Conservation (phyloP, 2,888 invertebrate species). For the Thecocarcelia acutangulata region DNA sequence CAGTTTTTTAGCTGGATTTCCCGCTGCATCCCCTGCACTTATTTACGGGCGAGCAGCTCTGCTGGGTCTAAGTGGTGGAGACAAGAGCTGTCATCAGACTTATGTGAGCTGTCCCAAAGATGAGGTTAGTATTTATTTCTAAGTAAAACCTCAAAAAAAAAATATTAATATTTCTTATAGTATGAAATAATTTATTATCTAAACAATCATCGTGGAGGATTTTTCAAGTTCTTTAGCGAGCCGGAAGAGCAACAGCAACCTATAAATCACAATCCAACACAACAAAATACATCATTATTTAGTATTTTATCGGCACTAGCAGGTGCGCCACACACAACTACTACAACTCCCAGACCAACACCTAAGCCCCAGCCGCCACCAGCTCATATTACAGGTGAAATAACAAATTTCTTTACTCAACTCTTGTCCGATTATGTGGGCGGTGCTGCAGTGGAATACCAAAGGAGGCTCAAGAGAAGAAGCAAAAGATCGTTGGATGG, state of each 20-base stretch:
- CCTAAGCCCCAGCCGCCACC: constrained; percentile 71
- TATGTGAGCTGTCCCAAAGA: constrained; percentile 89
- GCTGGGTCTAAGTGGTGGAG: constrained; percentile 85
- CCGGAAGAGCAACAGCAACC: constrained; percentile 79
- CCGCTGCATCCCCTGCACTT: constrained; percentile 84
- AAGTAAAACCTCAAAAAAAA: constrained; percentile 1
- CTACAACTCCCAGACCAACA: constrained; percentile 71
- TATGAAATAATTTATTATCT: constrained; percentile 88
- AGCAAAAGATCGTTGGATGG: constrained; percentile 44
- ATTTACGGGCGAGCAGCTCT: constrained; percentile 89
- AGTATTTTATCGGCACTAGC: constrained; percentile 77
- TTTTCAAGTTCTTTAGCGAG: constrained; percentile 89
- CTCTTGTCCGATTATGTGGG: constrained; percentile 78
- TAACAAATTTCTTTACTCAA: constrained; percentile 79
- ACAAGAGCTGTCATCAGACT: constrained; percentile 81
- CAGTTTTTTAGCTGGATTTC: constrained; percentile 79
- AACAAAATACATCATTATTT: constrained; percentile 72
- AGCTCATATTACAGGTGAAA: constrained; percentile 75
- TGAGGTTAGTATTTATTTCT: constrained; percentile 74
- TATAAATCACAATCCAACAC: constrained; percentile 51
- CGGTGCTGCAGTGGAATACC: constrained; percentile 74
- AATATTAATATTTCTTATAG: constrained; percentile 74
- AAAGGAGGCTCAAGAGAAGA: constrained; percentile 71
- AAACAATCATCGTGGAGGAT: constrained; percentile 93
- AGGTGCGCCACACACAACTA: constrained; percentile 72